Evolutionary conservation across 1,140 invertebrate genomes (phyloP), one percentile per base, ranked within the genome.

Genomic region (Charaxes varanes): DNA sequence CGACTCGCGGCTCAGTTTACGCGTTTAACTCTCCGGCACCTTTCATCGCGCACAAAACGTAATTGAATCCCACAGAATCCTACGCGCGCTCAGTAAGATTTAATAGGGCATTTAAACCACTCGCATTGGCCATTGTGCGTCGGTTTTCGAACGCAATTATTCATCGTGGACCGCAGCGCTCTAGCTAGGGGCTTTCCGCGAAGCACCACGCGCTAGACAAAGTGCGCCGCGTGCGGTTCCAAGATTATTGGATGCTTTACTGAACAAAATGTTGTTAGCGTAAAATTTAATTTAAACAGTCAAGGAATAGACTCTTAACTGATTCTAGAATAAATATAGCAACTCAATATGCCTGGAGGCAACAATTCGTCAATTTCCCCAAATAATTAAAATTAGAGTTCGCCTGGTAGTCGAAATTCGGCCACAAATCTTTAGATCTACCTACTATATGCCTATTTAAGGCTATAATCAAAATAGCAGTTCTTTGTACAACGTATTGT

Each of bases 31-130:
- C n/a, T n/a, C 65, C 66, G 65, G 59, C 69, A 74, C 76, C 72
- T 82, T 83, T 83, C 79, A 83, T 73, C 70, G 68, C 50, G 53
- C 64, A 83, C 79, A 83, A 83, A 83, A 73, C 66, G 79, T 80
- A 83, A 83, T 83, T 80, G 79, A 83, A 83, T 83, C 76, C 79
- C 64, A 71, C 70, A 73, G 65, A 80, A 79, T 77, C 72, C 78
- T 80, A 79, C 73, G 76, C 68, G 76, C 68, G 76, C 59, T 53
- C 64, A 47, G 68, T 77, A 80, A 80, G 72, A 80, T 80, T 83
- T 80, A 83, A 83, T 80, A 83, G 79, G 79, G 79, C 70, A 83
- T 83, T 83, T 80, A 80, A 82, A 79, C n/a, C 74, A 76, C 67
- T 79, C 68, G 68, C 74, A 83, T 83, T 83, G 76, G 73, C 72